Evolutionary conservation across 2,888 invertebrate species (phyloP).

Genomic region (Ptychoptera contaminata): DNA sequence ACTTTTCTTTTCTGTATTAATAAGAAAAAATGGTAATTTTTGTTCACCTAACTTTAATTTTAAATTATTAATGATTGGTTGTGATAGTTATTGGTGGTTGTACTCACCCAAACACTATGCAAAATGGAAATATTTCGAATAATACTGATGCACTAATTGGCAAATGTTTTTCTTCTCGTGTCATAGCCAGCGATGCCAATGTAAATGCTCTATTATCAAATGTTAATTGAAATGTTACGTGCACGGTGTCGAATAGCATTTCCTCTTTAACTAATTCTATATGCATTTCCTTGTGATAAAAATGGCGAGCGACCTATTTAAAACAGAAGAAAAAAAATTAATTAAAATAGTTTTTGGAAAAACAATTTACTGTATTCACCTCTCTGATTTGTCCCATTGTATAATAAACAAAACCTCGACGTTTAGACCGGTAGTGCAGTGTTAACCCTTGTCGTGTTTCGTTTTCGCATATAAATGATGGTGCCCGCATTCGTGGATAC

Average conservation of each 20-base stretch:
- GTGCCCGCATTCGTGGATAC: slow-evolving; percentile 77
- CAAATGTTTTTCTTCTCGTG: slow-evolving; percentile 73
- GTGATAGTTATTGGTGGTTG: no score
- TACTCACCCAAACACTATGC: slow-evolving; percentile 84
- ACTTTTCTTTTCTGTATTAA: no score
- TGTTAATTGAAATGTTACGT: slow-evolving; percentile 83
- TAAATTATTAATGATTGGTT: neutral
- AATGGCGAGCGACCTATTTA: slow-evolving; percentile 66
- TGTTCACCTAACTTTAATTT: no score
- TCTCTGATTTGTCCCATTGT: slow-evolving; percentile 92
- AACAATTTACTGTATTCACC: no score
- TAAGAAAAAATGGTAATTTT: no score
- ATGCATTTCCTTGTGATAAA: slow-evolving; percentile 88
- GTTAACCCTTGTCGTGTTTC: slow-evolving; percentile 85
- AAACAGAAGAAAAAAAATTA: neutral
- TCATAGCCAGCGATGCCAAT: slow-evolving; percentile 67
- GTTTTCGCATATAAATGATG: slow-evolving; percentile 93
- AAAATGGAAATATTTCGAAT: slow-evolving; percentile 96
- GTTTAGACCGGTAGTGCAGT: slow-evolving; percentile 82
- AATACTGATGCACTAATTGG: slow-evolving; percentile 79
- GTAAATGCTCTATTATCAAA: slow-evolving; percentile 90
- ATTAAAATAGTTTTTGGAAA: no score
- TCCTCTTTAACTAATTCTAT: slow-evolving; percentile 82
- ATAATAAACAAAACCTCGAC: slow-evolving; percentile 89
- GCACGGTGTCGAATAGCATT: slow-evolving; percentile 74